Evolutionary conservation across 2,797 vertebrate genomes (phyloP).

Genomic region (Tauraco hartlaubi): DNA sequence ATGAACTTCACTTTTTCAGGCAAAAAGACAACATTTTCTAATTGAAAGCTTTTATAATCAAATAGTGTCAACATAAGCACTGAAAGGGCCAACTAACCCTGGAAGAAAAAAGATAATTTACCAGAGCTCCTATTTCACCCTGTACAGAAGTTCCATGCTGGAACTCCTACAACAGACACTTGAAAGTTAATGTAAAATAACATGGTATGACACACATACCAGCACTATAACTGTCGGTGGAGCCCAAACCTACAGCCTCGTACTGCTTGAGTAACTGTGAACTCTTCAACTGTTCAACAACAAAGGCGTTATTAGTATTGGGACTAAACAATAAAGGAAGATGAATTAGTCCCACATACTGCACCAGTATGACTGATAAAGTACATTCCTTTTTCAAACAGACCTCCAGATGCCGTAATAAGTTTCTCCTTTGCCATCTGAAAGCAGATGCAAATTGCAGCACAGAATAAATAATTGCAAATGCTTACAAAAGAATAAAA

Average conservation of each 20-base stretch:
- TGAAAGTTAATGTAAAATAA: not conserved
- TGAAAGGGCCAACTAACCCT: not conserved
- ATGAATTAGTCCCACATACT: not conserved
- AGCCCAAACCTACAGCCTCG: not conserved
- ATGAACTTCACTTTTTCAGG: not conserved
- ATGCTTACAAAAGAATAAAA: not conserved
- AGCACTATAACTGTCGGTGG: not conserved
- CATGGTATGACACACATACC: not conserved
- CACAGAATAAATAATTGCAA: not conserved
- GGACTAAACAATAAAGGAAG: not conserved
- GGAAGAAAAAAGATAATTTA: not conserved
- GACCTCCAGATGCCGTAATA: not conserved
- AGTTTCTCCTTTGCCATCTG: not conserved
- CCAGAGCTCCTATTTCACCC: not conserved
- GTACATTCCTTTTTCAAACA: not conserved
- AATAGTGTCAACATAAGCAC: constrained; percentile 3
- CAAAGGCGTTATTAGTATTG: not conserved
- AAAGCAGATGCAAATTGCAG: not conserved
- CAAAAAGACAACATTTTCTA: not conserved
- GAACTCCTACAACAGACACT: not conserved
- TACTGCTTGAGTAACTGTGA: not conserved
- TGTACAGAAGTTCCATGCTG: not conserved
- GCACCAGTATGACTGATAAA: not conserved
- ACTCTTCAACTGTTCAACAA: not conserved
- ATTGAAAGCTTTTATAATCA: not conserved